Evolutionary conservation across 2,113 vertebrate species (phyloP).

Genomic region (Prunella fulvescens): DNA sequence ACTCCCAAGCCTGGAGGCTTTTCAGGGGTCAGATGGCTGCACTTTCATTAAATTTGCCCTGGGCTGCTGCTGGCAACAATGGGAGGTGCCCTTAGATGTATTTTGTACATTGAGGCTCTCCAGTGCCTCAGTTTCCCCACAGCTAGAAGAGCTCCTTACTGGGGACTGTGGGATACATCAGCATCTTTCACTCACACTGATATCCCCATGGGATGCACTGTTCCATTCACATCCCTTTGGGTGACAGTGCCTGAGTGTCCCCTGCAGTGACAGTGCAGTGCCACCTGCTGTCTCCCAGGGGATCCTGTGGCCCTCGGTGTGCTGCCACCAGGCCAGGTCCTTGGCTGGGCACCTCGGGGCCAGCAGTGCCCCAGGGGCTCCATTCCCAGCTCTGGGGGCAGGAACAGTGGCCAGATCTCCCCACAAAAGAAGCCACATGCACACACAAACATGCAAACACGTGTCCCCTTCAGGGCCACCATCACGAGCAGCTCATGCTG

Average conservation of each 20-base stretch:
- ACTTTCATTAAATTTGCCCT: background rate
- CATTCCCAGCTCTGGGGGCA: accelerated
- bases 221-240: accelerated
- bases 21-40: background rate
- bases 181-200: background rate
- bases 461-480: background rate
- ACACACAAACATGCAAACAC: accelerated
- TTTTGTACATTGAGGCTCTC: background rate
- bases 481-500: background rate
- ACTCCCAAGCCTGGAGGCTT: background rate
- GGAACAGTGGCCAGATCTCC: background rate
- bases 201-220: accelerated
- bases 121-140: background rate
- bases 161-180: accelerated
- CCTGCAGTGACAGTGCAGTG: conserved; percentile 24
- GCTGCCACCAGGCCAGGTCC: background rate
- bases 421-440: accelerated
- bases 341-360: accelerated
- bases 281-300: conserved; percentile 53
- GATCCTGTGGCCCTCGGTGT: background rate
- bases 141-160: background rate
- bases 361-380: accelerated
- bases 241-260: background rate
- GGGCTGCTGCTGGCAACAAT: background rate
- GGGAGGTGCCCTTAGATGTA: background rate